Base-by-base conservation (phyloP, 2,888 invertebrate species). In the Mactromeris polynyma region DNA sequence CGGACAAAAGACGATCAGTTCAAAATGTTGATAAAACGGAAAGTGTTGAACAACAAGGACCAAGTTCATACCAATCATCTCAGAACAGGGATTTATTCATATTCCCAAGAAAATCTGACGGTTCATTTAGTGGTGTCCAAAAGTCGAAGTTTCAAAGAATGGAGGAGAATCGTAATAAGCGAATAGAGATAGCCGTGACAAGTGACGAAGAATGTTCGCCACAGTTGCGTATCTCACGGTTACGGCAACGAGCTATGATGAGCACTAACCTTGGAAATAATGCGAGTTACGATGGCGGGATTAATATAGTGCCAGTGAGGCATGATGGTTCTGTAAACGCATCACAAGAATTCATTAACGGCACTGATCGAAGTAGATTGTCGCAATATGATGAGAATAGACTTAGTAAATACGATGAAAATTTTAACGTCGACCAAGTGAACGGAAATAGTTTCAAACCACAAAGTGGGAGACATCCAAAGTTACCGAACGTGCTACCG, bases 181-280 rank as follows among this genome's bases (percentile, higher is more conserved):
- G 96, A 40, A 94, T 96, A 40, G 95, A 96, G 81, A 93, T 95
- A 26, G 89, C 94, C 17, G 94, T 95, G 21, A 96, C 96, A 9
- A 95, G 95, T 40, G 96, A 96, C 73, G 96, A 96, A 77, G 96
- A 96, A 81, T 90, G 93, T 58, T 94, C 95, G 0, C 95, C 95
- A 0, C 94, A 95, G 78, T 93, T 94, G 4, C 88, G 95, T 64
- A 95, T 95, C 64, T 94, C 95, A 40, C 89, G 94, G 40, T 89
- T 95, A 36, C 88, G 95, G 9, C 95, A 95, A 85, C 88, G 95
- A 26, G 95, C 95, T 19, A 91, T 95, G 82, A 92, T 91, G 86
- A 90, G 92, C 81, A 89, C 92, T n/a, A 85, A 87, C 14, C 51
- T 92, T 42, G 88, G 85, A 21, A 79, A 86, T 73, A 87, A 87